Conservation (phyloP, 2,888 invertebrate genomes). For the Gibbula magus region DNA sequence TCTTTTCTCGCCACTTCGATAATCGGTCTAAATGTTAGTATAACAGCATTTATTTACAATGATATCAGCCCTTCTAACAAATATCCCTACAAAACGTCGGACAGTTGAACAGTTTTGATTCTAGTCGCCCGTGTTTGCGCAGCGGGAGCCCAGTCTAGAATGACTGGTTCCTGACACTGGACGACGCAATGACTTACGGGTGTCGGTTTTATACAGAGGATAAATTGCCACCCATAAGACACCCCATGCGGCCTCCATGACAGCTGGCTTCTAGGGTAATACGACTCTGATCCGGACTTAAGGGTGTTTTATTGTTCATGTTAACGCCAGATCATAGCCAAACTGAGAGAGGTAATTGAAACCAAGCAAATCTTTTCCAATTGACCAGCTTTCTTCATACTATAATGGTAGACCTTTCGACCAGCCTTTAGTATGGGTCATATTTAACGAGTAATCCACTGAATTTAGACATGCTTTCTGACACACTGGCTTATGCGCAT, state of each 20-base stretch:
- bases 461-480: background rate
- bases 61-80: background rate
- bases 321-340: constrained; percentile 1
- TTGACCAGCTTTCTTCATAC: constrained; percentile 1
- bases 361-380: constrained; percentile 4
- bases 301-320: background rate
- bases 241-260: background rate
- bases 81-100: background rate
- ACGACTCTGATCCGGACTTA: constrained; percentile 5
- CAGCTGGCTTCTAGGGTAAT: constrained; percentile 5
- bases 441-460: background rate
- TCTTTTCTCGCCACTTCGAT: too few relatives aligned
- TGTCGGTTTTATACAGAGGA: background rate
- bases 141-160: background rate
- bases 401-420: background rate
- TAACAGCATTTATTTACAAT: background rate
- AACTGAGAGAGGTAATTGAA: constrained; percentile 8
- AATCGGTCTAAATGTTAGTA: background rate
- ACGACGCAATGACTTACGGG: constrained; percentile 7
- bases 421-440: background rate
- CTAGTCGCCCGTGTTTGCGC: background rate
- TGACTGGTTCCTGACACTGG: background rate
- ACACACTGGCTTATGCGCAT: background rate
- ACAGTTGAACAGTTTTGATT: background rate
- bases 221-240: constrained; percentile 8